Evolutionary conservation across 2,113 vertebrate genomes (phyloP).

Genomic region (Cynoglossus semilaevis): DNA sequence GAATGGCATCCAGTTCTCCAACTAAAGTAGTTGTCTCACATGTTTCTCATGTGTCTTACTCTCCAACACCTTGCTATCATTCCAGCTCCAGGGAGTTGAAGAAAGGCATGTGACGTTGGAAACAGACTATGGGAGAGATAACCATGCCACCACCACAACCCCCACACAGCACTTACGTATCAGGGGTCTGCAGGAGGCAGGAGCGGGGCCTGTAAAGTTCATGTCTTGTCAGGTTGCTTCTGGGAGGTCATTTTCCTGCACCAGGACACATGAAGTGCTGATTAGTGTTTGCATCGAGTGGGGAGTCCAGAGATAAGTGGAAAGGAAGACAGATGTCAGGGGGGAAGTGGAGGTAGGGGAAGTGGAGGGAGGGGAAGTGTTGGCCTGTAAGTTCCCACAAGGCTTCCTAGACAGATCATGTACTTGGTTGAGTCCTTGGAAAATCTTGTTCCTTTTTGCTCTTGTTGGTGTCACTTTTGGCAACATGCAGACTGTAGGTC

Average conservation of each 20-base stretch:
- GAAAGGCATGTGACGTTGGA: slow-evolving; percentile 77
- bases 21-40: slow-evolving; percentile 68
- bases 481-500: slow-evolving; percentile 2
- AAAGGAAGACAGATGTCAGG: slow-evolving; percentile 69
- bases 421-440: slow-evolving; percentile 24
- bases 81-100: slow-evolving; percentile 45
- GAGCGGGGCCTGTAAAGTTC: slow-evolving; percentile 56
- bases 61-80: slow-evolving; percentile 88
- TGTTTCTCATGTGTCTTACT: slow-evolving; percentile 81
- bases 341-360: slow-evolving; percentile 48
- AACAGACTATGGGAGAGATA: slow-evolving; percentile 59
- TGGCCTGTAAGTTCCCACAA: slow-evolving; percentile 63
- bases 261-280: slow-evolving; percentile 66
- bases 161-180: slow-evolving; percentile 46
- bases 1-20: slow-evolving; percentile 48
- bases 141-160: slow-evolving; percentile 39
- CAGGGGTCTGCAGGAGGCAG: slow-evolving; percentile 50
- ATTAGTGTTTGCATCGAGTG: slow-evolving; percentile 66
- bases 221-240: slow-evolving; percentile 66
- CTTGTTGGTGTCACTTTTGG: slow-evolving; percentile 6
- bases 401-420: slow-evolving; percentile 19
- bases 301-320: slow-evolving; percentile 64
- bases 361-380: no score
- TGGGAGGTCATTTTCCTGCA: slow-evolving; percentile 53
- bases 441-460: slow-evolving; percentile 22